Evolutionary conservation across 2,888 invertebrate genomes (phyloP), one percentile per base, ranked within the genome.

Genomic region (Dolichopus griseipennis): DNA sequence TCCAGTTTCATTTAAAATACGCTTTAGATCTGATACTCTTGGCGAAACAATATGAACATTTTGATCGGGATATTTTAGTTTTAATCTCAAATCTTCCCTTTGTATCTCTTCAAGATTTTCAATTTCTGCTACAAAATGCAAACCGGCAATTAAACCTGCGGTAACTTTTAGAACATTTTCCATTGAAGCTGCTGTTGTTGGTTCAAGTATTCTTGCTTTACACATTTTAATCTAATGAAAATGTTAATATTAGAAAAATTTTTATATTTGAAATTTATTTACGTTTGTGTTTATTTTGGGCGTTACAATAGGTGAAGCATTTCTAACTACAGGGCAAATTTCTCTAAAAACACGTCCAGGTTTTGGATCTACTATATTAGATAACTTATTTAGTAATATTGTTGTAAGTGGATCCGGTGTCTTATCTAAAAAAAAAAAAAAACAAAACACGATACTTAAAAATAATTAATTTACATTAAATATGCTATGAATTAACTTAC

Each of bases 31-130:
- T 67, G 89, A 86, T 10, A 86, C 83, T 66, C 89, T 86, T 4
- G 95, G 96, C 68, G 92, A 85, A 69, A 94, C 86, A 69, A 95
- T 85, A 78, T 95, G 93, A 69, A 89, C 87, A 77, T 91, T 88
- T 75, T 95, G 92, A 83, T 97, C 97, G 0, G 97, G 96, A 83
- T 97, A 97, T 73, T 90, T 88, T 37, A 95, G 89, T 83, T 92
- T 90, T 72, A 96, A 87, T 71, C 95, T 85, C 74, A 97, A 83
- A 70, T 89, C 86, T 66, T 84, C 83, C 1, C 91, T 87, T 68
- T 84, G 84, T 0, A 90, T 86, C 75, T 90, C 87, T 61, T 88
- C 85, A 68, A 96, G 84, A 80, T 94, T 90, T 72, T 87, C 84
- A 71, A 97, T 85, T 78, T 93, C 93, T 0, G 94, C 95, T 75